Conservation (phyloP, 2,113 vertebrate species). For the Upupa epops region DNA sequence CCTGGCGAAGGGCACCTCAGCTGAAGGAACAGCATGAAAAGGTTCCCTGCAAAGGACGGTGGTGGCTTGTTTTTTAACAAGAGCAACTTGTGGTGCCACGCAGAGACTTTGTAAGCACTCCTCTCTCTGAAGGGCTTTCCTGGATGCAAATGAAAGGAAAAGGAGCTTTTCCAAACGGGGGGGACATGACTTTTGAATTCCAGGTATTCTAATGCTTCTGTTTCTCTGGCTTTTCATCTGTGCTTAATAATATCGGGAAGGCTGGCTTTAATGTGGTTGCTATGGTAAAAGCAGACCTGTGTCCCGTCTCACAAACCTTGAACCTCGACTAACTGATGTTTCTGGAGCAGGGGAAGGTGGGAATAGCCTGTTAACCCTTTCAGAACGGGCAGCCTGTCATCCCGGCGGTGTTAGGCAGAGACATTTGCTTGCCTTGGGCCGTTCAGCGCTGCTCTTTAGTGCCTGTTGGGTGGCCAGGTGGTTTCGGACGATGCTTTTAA, state of each 20-base stretch:
- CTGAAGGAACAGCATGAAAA: not conserved
- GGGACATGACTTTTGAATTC: not conserved
- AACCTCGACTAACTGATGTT: constrained; percentile 5
- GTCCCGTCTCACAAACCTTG: not conserved
- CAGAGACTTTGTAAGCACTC: not conserved
- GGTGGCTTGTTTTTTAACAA: constrained; percentile 25
- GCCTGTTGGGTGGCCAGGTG: not conserved
- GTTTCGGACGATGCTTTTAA: not conserved
- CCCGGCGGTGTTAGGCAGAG: not conserved
- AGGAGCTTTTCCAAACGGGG: constrained; percentile 7
- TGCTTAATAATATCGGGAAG: constrained; percentile 29
- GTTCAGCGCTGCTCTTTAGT: not conserved
- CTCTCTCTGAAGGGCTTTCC: constrained; percentile 32
- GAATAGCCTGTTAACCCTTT: not conserved
- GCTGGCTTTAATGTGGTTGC: constrained; percentile 19
- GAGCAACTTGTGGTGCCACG: constrained; percentile 10
- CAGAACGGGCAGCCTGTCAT: not conserved
- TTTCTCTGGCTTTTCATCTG: constrained; percentile 26
- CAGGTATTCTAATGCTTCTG: constrained; percentile 29
- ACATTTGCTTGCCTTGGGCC: constrained; percentile 1
- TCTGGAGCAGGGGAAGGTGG: not conserved
- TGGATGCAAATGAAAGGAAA: constrained; percentile 31
- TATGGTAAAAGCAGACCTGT: constrained; percentile 31
- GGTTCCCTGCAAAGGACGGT: not conserved
- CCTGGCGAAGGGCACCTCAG: not conserved